phyloP scores from a whole-genome alignment of 2,888 invertebrate species.

The Criorhina ranunculi region DNA sequence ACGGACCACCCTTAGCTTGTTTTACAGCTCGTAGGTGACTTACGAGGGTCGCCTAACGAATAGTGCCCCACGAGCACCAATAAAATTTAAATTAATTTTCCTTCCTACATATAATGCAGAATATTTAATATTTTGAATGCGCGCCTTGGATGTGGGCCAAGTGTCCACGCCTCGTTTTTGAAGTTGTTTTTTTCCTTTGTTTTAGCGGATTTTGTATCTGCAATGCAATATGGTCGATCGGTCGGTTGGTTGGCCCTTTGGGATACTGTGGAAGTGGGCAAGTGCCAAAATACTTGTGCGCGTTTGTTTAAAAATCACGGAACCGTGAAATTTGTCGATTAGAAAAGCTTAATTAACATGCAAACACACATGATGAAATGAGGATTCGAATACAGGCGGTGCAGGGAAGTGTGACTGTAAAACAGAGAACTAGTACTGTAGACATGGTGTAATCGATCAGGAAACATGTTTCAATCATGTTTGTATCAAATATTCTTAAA shows the following conservation, averaged over 20 bases:
- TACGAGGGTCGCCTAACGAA: constrained; percentile 9
- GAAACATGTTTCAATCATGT: not conserved
- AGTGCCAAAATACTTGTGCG: constrained; percentile 47
- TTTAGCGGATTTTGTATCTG: constrained; percentile 3
- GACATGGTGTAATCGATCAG: no score
- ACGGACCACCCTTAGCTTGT: constrained; percentile 45
- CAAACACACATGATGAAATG: constrained; percentile 34
- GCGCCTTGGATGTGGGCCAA: constrained; percentile 66
- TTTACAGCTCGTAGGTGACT: constrained; percentile 1
- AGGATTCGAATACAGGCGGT: not conserved
- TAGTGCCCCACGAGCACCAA: constrained; percentile 45
- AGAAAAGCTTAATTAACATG: constrained; percentile 57
- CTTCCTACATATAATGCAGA: constrained; percentile 69
- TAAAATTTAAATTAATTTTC: constrained; percentile 73
- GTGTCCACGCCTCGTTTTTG: constrained; percentile 49
- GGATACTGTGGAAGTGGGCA: constrained; percentile 10
- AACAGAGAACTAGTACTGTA: no score
- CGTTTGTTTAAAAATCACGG: constrained; percentile 51
- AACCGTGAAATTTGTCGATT: constrained; percentile 67
- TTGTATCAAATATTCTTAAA: no score
- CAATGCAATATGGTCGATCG: not conserved
- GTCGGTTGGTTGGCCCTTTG: constrained; percentile 39
- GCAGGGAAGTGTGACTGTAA: no score
- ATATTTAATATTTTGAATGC: constrained; percentile 66
- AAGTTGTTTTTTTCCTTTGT: constrained; percentile 10